Base-by-base conservation (phyloP, 2,113 vertebrate genomes). In the Jacana jacana region DNA sequence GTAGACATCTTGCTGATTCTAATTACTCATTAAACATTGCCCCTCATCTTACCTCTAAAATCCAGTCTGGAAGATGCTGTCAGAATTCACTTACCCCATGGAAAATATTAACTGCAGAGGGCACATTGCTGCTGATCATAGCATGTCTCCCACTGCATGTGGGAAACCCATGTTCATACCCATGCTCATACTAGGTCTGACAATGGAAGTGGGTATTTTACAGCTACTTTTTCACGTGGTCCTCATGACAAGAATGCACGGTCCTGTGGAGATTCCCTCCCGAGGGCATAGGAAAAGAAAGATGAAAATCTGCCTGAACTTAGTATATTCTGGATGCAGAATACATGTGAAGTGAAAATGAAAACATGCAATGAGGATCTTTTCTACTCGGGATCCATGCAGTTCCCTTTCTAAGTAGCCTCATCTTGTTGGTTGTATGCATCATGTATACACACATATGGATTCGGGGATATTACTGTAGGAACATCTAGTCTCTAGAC, bases 281-380 rank as follows among this genome's bases (percentile, higher is more conserved):
- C 0, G 0, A 66, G 40, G 33, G 5, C 8, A 8, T 1, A 23
- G 23, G 28, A 39, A 66, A 4, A 70, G 39, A 84, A 88, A 61
- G 5, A 68, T 6, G 7, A 8, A 46, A 60, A 65, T 80, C 27
- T 68, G 6, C 33, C n/a, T 85, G 37, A 76, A 68, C 17, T 16
- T 64, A 17, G 2, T 40, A 40, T 25, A 84, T 52, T 86, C 28
- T 71, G 39, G 33, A 68, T 69, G 30, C 42, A 69, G 42, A 75
- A 40, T 25, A 80, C 44, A 70, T 14, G 11, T 39, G 22, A 78
- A 76, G 7, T 40, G 28, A 86, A 91, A 77, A 75, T 8, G 13
- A 19, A 76, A 9, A 35, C 1, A 3, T 9, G 4, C 0, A 0
- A 49, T 25, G 3, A 76, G 15, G 48, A 8, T 15, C 7, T 76